Base-by-base conservation (phyloP, 2,888 invertebrate species). In the Euzophera pinguis region DNA sequence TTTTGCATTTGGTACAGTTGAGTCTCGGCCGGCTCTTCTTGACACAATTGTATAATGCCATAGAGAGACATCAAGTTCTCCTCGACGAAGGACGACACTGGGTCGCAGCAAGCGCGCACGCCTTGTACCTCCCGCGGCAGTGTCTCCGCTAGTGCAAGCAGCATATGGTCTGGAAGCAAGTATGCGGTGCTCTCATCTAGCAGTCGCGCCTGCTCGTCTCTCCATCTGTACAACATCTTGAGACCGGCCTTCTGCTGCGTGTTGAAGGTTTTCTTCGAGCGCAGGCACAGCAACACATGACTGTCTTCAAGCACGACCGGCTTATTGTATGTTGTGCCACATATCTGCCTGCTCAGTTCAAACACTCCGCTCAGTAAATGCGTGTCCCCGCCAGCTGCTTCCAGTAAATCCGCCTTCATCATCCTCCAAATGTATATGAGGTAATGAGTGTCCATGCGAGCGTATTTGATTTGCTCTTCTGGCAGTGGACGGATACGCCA, bases 81-180 rank as follows among this genome's bases (percentile, higher is more conserved):
- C 50, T 78, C 81, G 60, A 87, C 69, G 67, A 86, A 87, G 7
- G 97, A 96, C 7, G 99, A 98, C 65, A 98, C 94, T 0, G 98
- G 99, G 75, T 95, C 95, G 76, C 99, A 99, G 71, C 97, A 96
- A 0, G 98, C 97, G 56, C 96, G 81, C 55, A 99, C 94, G 1
- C 99, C 99, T 72, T 98, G 97, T 91, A 96, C 93, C 87, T 98
- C 98, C 50, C 97, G 92, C 0, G 98, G 99, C 55, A 99, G 78
- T 14, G 92, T 91, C 79, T 98, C 97, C 0, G 97, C 93, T 54
- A 99, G 95, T 73, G 97, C 94, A 52, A 99, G 75, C 84, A 99
- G 78, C 98, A 98, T 98, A 80, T 99, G 98, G 83, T 98, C 98
- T 0, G 99, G 99, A 54, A 99, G 86, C 47, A 99, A 95, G 82